Conservation (phyloP, 2,888 invertebrate genomes). For the Ichneumoninae sp. region DNA sequence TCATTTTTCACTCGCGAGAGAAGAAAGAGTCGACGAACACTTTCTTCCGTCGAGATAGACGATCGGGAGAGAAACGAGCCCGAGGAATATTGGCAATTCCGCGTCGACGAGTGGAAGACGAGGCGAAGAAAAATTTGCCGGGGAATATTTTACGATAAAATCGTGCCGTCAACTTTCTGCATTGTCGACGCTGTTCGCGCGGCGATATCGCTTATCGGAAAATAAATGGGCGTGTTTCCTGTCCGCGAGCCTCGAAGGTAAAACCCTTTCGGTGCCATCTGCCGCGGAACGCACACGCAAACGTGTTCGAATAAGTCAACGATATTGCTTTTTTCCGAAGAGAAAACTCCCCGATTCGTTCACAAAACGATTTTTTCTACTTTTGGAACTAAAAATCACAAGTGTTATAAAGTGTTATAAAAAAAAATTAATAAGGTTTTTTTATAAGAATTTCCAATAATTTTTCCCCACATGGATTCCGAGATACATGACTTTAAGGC, state of each 20-base stretch:
- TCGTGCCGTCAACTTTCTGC: not conserved
- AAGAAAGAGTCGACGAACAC: constrained; percentile 18
- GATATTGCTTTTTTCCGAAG: too few species aligned
- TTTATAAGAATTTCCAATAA: too few species aligned
- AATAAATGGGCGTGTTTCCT: not conserved
- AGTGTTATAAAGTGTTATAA: too few species aligned
- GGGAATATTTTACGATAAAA: not conserved
- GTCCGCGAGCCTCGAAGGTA: not conserved
- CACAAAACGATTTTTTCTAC: too few species aligned
- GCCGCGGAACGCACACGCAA: not conserved
- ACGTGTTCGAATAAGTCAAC: too few species aligned
- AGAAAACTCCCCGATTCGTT: too few species aligned
- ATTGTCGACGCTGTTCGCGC: not conserved
- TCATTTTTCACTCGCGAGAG: constrained; percentile 16
- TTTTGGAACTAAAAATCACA: too few species aligned
- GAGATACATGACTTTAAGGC: too few species aligned
- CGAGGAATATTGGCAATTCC: constrained; percentile 11
- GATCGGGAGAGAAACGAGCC: constrained; percentile 30
- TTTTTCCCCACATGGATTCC: too few species aligned
- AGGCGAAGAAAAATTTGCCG: not conserved
- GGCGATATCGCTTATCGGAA: not conserved
- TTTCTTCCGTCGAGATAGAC: constrained; percentile 41
- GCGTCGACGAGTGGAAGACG: constrained; percentile 13
- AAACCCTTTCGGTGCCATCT: not conserved
- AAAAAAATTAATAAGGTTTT: too few species aligned